Base-by-base conservation (phyloP, 1,140 invertebrate genomes). In the Temnothorax nylanderi region DNA sequence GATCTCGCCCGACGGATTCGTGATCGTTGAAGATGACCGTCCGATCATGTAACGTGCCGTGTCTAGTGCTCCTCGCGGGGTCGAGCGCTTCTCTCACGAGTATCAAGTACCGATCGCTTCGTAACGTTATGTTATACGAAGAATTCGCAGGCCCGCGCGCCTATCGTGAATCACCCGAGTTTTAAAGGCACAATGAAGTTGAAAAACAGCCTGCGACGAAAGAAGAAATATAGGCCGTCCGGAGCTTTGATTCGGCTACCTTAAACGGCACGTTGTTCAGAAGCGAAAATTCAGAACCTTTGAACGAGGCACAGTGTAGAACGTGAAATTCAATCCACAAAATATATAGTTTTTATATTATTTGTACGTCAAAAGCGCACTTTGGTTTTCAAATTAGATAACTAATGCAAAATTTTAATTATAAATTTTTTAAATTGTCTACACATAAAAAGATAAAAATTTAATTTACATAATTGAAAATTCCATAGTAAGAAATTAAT, bases 71-170 rank as follows among this genome's bases (percentile, higher is more conserved):
- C 26, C 21, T 67, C 10, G 34, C 8, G 21, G 32, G 13, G 18
- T 32, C 32, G 69, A 34, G 86, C 69, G 62, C 67, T 84, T 81
- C 77, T 90, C 89, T 86, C 89, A 91, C 89, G 86, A 82, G 81
- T 90, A 90, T 90, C 89, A 58, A 84, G 56, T 72, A 78, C 65
- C 72, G 65, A 87, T 89, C 69, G 69, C 65, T 54, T 51, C 32
- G 51, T 18, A 54, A 51, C 64, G 37, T 6, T 81, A 51, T 67
- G 69, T 76, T 88, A 58, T 62, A 51, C 32, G 37, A 7, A n/a
- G 44, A 56, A 74, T 67, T 71, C 67, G 26, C 8, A 49, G 21
- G 7, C 16, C 13, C 49, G 47, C 41, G 18, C 18, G 13, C 26
- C 44, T 34, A 0, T 16, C 64, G 11, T 72, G 51, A 65, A 72